A percentile compares a stretch with the other conserved stretches of the same genome.
Conservation (phyloP, 2,113 vertebrate genomes). For the Gadus chalcogrammus region DNA sequence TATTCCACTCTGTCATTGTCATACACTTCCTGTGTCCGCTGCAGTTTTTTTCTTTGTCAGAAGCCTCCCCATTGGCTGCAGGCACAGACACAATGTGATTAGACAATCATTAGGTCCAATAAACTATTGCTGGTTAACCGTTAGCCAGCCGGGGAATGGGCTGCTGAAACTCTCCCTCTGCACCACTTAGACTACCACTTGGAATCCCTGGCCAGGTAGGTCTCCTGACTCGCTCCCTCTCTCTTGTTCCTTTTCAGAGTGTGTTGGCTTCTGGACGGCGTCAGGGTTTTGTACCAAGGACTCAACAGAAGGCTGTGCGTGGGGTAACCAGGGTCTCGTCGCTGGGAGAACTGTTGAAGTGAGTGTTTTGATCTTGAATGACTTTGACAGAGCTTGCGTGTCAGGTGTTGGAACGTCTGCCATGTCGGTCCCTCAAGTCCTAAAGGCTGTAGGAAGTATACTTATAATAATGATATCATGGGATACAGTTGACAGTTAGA, state of each 20-base stretch:
- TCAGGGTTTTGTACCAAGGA: background rate
- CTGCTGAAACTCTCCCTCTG: constrained; percentile 17
- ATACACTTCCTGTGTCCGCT: constrained; percentile 34
- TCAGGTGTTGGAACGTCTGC: background rate
- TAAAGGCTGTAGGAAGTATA: no score
- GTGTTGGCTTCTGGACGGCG: background rate
- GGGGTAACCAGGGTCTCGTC: background rate
- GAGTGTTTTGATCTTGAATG: constrained; percentile 54
- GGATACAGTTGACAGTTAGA: background rate
- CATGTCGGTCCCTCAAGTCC: background rate
- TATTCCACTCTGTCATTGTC: constrained; percentile 14
- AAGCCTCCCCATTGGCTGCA: constrained; percentile 38
- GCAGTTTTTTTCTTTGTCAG: constrained; percentile 5
- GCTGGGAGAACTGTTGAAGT: background rate
- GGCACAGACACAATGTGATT: constrained; percentile 51
- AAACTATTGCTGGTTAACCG: constrained; percentile 65
- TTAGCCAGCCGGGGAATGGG: constrained; percentile 58
- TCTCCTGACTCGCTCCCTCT: background rate
- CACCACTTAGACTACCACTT: no score
- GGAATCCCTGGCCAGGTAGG: constrained; percentile 56
- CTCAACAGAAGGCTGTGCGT: background rate
- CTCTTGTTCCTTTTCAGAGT: background rate
- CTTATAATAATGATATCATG: background rate
- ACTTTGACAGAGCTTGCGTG: constrained; percentile 52
- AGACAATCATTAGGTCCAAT: constrained; percentile 77